Percentiles rank a stretch among this genome's conserved stretches.
These are phyloP conservation scores for Eulemur macaco DNA, from an alignment of 2,113 vertebrate species.

Conservation along the genomic window DNA sequence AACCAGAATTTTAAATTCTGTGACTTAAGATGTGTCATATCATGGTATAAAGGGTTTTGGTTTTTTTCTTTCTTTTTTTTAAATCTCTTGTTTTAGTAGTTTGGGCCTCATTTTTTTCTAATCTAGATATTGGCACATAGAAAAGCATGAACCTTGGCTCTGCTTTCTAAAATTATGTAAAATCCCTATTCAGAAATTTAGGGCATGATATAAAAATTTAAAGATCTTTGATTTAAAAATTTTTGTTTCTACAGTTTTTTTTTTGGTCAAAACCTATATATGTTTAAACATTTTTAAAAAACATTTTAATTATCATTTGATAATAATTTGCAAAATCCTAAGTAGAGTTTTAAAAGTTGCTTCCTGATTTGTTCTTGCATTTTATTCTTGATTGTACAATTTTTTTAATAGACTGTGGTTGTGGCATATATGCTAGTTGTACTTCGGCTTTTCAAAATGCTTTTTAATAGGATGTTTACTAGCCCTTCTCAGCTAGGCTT, in stretches of 20 bases:
- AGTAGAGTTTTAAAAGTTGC: neutral
- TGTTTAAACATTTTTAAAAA: neutral
- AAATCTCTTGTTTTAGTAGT: neutral
- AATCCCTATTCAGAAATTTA: neutral
- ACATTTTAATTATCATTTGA: neutral
- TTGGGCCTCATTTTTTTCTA: neutral
- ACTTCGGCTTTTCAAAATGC: slow-evolving; percentile 30
- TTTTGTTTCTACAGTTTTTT: neutral
- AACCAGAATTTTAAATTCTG: neutral
- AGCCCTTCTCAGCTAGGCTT: neutral
- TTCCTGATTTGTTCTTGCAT: neutral
- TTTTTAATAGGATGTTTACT: neutral
- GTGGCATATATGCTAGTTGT: neutral
- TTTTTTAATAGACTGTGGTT: neutral
- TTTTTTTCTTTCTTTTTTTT: neutral
- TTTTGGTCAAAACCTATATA: neutral
- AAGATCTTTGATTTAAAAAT: neutral
- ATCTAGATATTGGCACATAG: neutral
- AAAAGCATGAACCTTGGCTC: neutral
- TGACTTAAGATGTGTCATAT: neutral
- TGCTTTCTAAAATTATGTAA: neutral
- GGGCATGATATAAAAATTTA: neutral
- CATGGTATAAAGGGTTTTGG: neutral
- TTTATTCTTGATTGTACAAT: neutral
- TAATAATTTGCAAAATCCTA: neutral